Percentiles rank a stretch among this genome's conserved stretches.
phyloP scores from a whole-genome alignment of 2,797 vertebrate species.

The Myripristis jacobus region DNA sequence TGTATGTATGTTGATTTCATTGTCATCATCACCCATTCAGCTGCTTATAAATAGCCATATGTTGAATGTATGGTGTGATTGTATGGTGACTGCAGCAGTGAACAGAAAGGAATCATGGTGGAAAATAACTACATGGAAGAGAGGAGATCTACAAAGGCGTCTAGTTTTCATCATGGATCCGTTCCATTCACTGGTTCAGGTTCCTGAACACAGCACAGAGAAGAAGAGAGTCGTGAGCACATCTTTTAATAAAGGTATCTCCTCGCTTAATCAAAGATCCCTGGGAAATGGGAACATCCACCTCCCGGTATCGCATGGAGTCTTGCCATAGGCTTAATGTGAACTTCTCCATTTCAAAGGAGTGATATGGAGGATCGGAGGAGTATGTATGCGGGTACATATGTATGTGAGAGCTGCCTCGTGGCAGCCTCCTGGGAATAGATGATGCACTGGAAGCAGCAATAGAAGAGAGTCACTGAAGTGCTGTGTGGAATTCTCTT shows the following conservation, averaged over 20 bases:
- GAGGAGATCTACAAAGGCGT: constrained; percentile 49
- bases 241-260: constrained; percentile 60
- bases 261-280: constrained; percentile 62
- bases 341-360: constrained; percentile 41
- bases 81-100: constrained; percentile 46
- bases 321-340: constrained; percentile 21
- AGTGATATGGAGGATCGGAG: no score
- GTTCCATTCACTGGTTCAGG: constrained; percentile 55
- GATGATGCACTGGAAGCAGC: constrained; percentile 41
- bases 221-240: background rate
- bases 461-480: constrained; percentile 45
- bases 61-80: constrained; percentile 54
- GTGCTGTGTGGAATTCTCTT: constrained; percentile 51
- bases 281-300: constrained; percentile 36
- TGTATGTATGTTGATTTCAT: constrained; percentile 22
- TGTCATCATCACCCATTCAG: constrained; percentile 49
- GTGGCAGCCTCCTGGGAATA: constrained; percentile 38
- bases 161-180: constrained; percentile 61
- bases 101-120: constrained; percentile 31
- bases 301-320: constrained; percentile 18
- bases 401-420: constrained; percentile 31
- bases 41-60: constrained; percentile 47
- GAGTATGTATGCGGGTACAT: constrained; percentile 7
- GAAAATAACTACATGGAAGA: constrained; percentile 27
- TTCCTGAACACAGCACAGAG: constrained; percentile 20